Evolutionary conservation across 2,888 invertebrate species (phyloP).

Genomic region (Erebia palarica): DNA sequence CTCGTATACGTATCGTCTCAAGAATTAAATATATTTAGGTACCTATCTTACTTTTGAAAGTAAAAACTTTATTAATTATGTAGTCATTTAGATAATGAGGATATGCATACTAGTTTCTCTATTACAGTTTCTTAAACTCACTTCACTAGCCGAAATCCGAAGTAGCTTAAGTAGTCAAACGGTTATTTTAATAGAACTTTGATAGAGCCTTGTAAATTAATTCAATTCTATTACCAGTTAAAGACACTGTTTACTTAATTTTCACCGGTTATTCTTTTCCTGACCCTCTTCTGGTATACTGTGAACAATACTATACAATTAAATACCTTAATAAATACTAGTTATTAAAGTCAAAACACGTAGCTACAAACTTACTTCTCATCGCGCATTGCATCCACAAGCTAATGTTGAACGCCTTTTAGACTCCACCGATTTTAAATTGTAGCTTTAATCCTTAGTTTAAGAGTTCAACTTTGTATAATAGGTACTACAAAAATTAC

Average conservation of each 20-base stretch:
- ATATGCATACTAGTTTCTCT: background rate
- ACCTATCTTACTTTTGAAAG: too few relatives aligned
- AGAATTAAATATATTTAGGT: too few relatives aligned
- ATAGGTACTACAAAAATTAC: too few relatives aligned
- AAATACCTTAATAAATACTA: background rate
- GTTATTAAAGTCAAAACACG: constrained; percentile 7
- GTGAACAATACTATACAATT: constrained; percentile 10
- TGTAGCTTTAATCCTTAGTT: background rate
- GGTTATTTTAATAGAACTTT: background rate
- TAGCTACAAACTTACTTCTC: background rate
- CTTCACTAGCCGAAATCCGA: background rate
- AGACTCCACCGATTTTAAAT: background rate
- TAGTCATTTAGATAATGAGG: background rate
- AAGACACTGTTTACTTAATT: background rate
- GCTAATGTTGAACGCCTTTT: background rate
- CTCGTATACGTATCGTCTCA: too few relatives aligned
- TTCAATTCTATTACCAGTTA: background rate
- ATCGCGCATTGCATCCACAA: background rate
- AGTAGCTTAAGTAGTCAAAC: background rate
- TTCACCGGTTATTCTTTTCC: background rate
- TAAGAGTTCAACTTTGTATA: background rate
- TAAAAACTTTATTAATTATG: too few relatives aligned
- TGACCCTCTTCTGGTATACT: background rate
- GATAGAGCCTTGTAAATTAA: too few relatives aligned
- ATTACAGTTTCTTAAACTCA: too few relatives aligned